Base-by-base conservation (phyloP, 2,113 vertebrate genomes). In the Cricetomys ansorgei region DNA sequence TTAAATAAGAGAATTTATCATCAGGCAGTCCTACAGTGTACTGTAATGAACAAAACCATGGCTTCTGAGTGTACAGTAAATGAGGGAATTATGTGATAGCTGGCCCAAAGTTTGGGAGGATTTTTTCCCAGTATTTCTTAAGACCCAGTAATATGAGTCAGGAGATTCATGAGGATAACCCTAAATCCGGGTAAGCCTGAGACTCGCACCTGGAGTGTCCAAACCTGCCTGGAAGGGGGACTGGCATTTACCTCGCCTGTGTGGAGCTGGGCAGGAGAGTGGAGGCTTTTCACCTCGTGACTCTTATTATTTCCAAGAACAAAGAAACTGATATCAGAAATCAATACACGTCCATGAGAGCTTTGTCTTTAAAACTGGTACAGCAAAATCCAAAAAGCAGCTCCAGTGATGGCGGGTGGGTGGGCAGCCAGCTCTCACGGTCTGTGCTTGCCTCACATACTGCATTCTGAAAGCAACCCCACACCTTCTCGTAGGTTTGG, bases 391-490 rank as follows among this genome's bases (percentile, higher is more conserved):
- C 80, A 92, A 75, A 95, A 93, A 88, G 48, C 76, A 92, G 96
- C 79, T 93, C 83, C 31, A 5, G 34, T 53, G 57, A 53, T 89
- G 83, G 43, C 17, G 69, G 62, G 65, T 89, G 70, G 91, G 21
- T 97, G 72, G 67, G 88, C 93, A 45, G 77, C 94, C 77, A 87
- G 75, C 84, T 96, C 16, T 75, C 89, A 75, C 76, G 89, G 37
- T 45, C 25, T 75, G 57, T 87, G 85, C 91, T 96, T 15, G 59
- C 10, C 92, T 92, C 65, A 4, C 19, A 25, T 3, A 62, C n/a
- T 6, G 40, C 92, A 86, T 96, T 93, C 95, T 97, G 88, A 98
- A 98, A 98, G 70, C 85, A 95, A 97, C 97, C 92, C 97, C 95
- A 97, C 79, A 91, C 69, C 55, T 97, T 92, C 88, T 94, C 55